These are phyloP conservation scores for Eledone cirrhosa DNA, from an alignment of 2,888 invertebrate genomes.

Conservation along the genomic window DNA sequence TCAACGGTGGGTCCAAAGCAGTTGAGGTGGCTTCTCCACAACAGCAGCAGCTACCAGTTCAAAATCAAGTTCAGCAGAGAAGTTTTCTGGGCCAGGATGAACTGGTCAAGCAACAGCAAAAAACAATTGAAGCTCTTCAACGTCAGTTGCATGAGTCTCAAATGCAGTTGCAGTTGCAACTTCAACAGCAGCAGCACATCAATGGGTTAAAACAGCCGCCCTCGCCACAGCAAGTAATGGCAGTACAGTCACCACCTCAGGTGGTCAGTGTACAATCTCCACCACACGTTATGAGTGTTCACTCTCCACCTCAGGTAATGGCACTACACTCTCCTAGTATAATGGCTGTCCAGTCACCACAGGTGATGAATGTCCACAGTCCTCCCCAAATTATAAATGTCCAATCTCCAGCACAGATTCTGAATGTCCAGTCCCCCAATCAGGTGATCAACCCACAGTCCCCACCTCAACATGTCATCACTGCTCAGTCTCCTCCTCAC, in stretches of 20 bases:
- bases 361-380: slow-evolving; percentile 30
- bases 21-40: slow-evolving; percentile 33
- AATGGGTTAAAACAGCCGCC: slow-evolving; percentile 39
- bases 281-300: slow-evolving; percentile 25
- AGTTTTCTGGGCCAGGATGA: slow-evolving; percentile 48
- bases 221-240: slow-evolving; percentile 33
- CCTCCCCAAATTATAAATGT: slow-evolving; percentile 37
- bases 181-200: slow-evolving; percentile 46
- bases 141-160: slow-evolving; percentile 65
- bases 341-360: slow-evolving; percentile 34
- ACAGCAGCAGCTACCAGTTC: slow-evolving; percentile 31
- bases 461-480: slow-evolving; percentile 30
- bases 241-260: slow-evolving; percentile 30
- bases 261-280: slow-evolving; percentile 24
- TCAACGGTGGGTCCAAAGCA: slow-evolving; percentile 10
- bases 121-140: slow-evolving; percentile 87
- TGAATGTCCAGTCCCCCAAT: slow-evolving; percentile 33
- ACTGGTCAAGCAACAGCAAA: slow-evolving; percentile 76
- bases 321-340: slow-evolving; percentile 18
- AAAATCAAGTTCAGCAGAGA: slow-evolving; percentile 36
- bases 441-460: slow-evolving; percentile 30
- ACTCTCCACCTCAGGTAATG: slow-evolving; percentile 25
- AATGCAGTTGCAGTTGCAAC: slow-evolving; percentile 56
- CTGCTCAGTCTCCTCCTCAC: slow-evolving; percentile 32
- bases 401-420: slow-evolving; percentile 36